These are phyloP conservation scores for Tautogolabrus adspersus DNA, from an alignment of 2,113 vertebrate genomes.

Conservation along the genomic window DNA sequence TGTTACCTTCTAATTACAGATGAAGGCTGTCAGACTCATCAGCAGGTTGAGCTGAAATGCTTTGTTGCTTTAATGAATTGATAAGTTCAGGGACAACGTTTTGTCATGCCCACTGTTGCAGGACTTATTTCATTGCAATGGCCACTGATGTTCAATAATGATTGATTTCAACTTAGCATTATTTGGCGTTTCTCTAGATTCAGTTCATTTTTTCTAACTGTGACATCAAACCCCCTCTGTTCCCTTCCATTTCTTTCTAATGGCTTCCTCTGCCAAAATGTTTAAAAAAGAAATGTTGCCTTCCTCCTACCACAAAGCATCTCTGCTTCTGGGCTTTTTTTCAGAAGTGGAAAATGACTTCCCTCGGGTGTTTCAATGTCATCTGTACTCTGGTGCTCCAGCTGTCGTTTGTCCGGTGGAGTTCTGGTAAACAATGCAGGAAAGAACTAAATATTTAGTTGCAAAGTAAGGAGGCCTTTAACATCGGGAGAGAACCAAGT, in stretches of 20 bases:
- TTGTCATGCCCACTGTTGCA: too few relatives aligned
- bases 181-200: conserved; percentile 16
- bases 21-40: too few relatives aligned
- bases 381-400: neutral
- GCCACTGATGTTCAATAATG: too few relatives aligned
- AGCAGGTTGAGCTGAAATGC: too few relatives aligned
- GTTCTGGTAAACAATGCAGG: neutral
- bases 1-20: too few relatives aligned
- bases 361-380: neutral
- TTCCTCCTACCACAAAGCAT: conserved; percentile 3
- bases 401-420: neutral
- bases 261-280: neutral
- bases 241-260: neutral
- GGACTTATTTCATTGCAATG: too few relatives aligned
- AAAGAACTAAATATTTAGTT: conserved; percentile 4
- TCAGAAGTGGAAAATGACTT: conserved; percentile 13
- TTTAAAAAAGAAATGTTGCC: conserved; percentile 11
- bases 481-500: neutral
- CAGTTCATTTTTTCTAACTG: neutral
- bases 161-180: neutral
- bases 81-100: too few relatives aligned
- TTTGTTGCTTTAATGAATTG: too few relatives aligned
- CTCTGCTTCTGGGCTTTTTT: conserved; percentile 7
- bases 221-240: neutral
- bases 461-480: neutral